Percentiles rank a stretch among this genome's conserved stretches.
phyloP scores from a whole-genome alignment of 2,888 invertebrate species.

The Silvanus unidentatus region DNA sequence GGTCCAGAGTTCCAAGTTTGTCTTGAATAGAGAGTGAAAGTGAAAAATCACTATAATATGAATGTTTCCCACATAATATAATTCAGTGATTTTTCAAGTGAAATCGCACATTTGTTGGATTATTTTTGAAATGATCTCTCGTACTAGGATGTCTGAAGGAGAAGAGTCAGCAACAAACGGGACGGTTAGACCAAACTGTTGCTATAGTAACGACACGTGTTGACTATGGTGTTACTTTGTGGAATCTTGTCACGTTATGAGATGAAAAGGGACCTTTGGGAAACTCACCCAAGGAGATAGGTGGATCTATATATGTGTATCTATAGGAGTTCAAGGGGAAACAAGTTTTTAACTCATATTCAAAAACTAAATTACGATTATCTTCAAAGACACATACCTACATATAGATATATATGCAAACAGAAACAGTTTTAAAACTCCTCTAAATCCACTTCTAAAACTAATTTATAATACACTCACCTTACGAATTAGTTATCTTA shows the following conservation, averaged over 20 bases:
- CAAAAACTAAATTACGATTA: too few species aligned
- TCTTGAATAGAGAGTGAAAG: too few species aligned
- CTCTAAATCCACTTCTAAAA: too few species aligned
- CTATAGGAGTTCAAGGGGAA: too few species aligned
- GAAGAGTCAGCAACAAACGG: conserved; percentile 40
- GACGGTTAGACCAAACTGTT: conserved; percentile 42
- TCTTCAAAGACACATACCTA: too few species aligned
- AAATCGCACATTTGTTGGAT: conserved; percentile 37
- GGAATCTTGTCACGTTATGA: conserved; percentile 48
- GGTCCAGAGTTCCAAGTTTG: too few species aligned
- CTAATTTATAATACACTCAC: too few species aligned
- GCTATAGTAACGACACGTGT: conserved; percentile 48
- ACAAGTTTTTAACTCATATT: too few species aligned
- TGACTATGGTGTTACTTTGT: conserved; percentile 46
- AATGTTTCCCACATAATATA: conserved; percentile 14
- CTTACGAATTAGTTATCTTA: too few species aligned
- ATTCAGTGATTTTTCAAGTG: conserved; percentile 34
- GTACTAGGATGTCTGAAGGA: conserved; percentile 27
- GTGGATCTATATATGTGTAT: conserved; percentile 19
- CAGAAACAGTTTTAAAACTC: too few species aligned
- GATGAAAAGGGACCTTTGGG: conserved; percentile 46
- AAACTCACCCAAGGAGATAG: conserved; percentile 34
- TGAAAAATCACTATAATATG: too few species aligned
- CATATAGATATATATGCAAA: too few species aligned
- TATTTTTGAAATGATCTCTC: conserved; percentile 40